Evolutionary conservation across 2,113 vertebrate genomes (phyloP).

Genomic region (Pelmatolapia mariae): DNA sequence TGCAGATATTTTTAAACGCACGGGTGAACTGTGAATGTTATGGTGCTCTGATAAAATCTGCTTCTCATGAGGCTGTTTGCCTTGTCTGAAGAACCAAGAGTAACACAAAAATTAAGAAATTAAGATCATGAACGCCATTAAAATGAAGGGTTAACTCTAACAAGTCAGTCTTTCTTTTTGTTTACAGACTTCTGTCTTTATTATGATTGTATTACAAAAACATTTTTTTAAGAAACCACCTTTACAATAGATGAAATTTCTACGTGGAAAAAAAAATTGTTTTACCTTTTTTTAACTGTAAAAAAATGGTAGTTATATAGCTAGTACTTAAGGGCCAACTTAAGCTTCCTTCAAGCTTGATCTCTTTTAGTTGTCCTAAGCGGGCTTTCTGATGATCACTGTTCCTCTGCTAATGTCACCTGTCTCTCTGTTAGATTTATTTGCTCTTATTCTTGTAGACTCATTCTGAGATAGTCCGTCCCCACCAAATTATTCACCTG

Average conservation of each 20-base stretch:
- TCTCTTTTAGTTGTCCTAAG: background rate
- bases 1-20: background rate
- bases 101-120: background rate
- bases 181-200: no score
- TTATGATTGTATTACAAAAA: background rate
- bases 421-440: background rate
- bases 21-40: background rate
- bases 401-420: background rate
- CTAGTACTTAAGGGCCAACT: background rate
- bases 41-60: background rate
- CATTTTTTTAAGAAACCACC: background rate
- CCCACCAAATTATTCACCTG: background rate
- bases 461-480: background rate
- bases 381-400: fast-evolving
- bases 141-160: conserved; percentile 14
- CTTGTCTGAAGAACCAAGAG: background rate
- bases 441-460: background rate
- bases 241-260: background rate
- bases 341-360: background rate
- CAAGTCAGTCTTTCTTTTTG: conserved; percentile 15
- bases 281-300: background rate
- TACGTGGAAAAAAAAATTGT: fast-evolving
- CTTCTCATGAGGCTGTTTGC: background rate
- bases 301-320: background rate
- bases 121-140: background rate